Conservation (phyloP, 2,888 invertebrate species). For the Xiphydria camelus region DNA sequence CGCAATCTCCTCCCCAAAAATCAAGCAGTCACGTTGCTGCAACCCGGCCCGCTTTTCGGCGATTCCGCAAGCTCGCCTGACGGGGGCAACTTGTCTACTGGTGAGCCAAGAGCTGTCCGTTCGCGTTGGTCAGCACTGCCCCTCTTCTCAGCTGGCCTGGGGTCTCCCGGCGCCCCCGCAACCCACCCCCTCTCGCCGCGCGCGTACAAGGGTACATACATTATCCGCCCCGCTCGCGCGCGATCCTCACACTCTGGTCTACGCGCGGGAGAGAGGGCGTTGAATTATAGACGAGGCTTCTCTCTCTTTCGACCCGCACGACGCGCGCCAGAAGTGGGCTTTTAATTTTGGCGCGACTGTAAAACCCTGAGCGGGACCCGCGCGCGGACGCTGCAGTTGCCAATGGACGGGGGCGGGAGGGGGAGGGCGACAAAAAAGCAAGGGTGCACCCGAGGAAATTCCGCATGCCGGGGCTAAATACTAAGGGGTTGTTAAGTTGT, state of each 20-base stretch:
- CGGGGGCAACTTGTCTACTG: constrained; percentile 53
- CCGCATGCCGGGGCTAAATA: no score
- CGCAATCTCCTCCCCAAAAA: no score
- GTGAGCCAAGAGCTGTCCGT: constrained; percentile 45
- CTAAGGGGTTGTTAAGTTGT: constrained; percentile 6
- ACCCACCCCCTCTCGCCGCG: constrained; percentile 16
- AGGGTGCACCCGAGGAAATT: no score
- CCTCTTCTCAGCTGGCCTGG: constrained; percentile 45
- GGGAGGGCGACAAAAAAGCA: constrained; percentile 9
- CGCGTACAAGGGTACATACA: constrained; percentile 53
- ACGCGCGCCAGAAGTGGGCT: constrained; percentile 27
- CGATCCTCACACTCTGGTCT: no score
- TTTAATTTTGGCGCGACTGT: constrained; percentile 39
- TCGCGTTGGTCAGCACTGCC: constrained; percentile 50
- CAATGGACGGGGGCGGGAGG: constrained; percentile 4
- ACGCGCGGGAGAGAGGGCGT: no score
- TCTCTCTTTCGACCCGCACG: constrained; percentile 10
- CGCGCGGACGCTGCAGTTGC: no score
- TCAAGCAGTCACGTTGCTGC: no score
- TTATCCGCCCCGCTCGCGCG: constrained; percentile 52
- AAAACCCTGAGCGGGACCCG: no score
- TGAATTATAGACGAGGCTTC: constrained; percentile 53
- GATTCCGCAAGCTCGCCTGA: constrained; percentile 40
- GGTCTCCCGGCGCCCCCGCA: constrained; percentile 1
- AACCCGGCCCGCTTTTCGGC: constrained; percentile 13